A percentile compares a stretch with the other conserved stretches of the same genome.
These are phyloP conservation scores for Bombus sibiricus DNA, from an alignment of 1,140 invertebrate species.

Conservation along the genomic window DNA sequence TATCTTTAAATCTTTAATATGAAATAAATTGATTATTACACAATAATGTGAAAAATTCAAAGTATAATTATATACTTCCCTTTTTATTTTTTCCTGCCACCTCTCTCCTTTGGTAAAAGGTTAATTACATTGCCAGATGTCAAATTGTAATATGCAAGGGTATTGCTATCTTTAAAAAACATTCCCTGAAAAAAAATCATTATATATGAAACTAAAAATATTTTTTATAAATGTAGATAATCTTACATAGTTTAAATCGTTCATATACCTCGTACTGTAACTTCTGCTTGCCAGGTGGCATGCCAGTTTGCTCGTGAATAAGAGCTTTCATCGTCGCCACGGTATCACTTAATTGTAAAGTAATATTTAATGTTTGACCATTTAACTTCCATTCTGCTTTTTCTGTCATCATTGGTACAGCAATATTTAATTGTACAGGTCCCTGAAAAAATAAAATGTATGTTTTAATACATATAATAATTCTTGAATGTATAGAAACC, in stretches of 20 bases:
- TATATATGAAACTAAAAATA: background rate
- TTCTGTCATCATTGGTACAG: slow-evolving; percentile 92
- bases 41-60: background rate
- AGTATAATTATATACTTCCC: background rate
- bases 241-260: background rate
- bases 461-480: slow-evolving; percentile 18
- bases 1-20: background rate
- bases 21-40: background rate
- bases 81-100: slow-evolving; percentile 97
- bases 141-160: slow-evolving; percentile 98
- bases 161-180: slow-evolving; percentile 98
- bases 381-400: slow-evolving; percentile 98
- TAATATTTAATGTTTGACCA: slow-evolving; percentile 93
- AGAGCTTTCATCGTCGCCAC: slow-evolving; percentile 94
- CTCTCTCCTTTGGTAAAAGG: slow-evolving; percentile 97
- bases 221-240: background rate
- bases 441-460: slow-evolving; percentile 78
- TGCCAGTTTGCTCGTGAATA: slow-evolving; percentile 93
- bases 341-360: slow-evolving; percentile 90
- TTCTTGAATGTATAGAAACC: background rate
- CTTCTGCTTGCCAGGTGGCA: slow-evolving; percentile 99
- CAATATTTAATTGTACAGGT: slow-evolving; percentile 90
- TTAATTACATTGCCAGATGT: slow-evolving; percentile 91
- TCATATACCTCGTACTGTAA: slow-evolving; percentile 91
- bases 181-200: slow-evolving; percentile 88